These are phyloP conservation scores for Melikaiella ostensackeni DNA, from an alignment of 2,888 invertebrate species.

Conservation along the genomic window DNA sequence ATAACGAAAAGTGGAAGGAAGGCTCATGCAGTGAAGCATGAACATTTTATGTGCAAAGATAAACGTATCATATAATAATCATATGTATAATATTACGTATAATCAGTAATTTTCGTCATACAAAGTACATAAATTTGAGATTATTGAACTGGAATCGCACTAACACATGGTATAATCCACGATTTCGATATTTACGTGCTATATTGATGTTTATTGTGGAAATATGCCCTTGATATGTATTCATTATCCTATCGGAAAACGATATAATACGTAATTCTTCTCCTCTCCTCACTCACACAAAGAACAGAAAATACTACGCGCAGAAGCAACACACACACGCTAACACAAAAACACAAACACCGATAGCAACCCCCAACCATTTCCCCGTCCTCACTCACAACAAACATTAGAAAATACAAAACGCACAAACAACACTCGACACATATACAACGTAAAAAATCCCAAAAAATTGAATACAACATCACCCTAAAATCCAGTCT, in stretches of 20 bases:
- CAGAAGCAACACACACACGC: too few species aligned
- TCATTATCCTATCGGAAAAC: not conserved
- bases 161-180: not conserved
- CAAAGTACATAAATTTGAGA: not conserved
- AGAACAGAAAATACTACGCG: too few species aligned
- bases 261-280: too few species aligned
- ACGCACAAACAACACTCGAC: too few species aligned
- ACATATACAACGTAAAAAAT: too few species aligned
- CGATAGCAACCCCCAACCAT: too few species aligned
- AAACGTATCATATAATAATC: not conserved
- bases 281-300: too few species aligned
- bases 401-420: too few species aligned
- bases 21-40: not conserved
- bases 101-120: not conserved
- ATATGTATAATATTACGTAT: not conserved
- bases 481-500: too few species aligned
- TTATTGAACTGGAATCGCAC: not conserved
- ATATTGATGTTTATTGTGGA: not conserved
- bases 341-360: too few species aligned
- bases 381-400: too few species aligned
- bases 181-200: not conserved
- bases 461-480: too few species aligned
- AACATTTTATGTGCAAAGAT: not conserved
- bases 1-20: not conserved
- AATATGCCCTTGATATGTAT: slow-evolving; percentile 1